phyloP scores from a whole-genome alignment of 1,140 invertebrate species.

The Diprion similis region DNA sequence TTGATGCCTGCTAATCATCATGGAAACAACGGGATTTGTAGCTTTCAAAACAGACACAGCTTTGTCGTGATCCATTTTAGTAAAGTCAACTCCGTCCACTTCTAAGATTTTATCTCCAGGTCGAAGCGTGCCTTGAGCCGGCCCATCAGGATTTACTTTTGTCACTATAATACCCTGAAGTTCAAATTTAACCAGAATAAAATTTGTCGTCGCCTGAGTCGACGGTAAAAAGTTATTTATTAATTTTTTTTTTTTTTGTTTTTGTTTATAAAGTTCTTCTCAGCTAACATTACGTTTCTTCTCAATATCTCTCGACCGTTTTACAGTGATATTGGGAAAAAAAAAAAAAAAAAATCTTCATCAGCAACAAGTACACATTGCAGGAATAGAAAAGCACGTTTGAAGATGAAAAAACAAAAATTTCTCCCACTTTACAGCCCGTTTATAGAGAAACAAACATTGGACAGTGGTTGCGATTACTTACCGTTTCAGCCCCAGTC shows the following conservation, averaged over 20 bases:
- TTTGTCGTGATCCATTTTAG: slow-evolving; percentile 63
- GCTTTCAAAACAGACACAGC: slow-evolving; percentile 62
- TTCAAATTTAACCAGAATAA: slow-evolving; percentile 21
- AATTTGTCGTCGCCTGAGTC: not conserved
- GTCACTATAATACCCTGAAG: slow-evolving; percentile 67
- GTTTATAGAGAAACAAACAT: no score
- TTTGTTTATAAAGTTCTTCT: no score
- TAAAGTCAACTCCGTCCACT: slow-evolving; percentile 69
- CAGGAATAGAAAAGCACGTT: no score
- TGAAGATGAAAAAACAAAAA: no score
- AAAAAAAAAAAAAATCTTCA: no score
- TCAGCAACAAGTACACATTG: no score
- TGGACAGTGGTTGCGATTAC: not conserved
- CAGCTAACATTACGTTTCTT: no score
- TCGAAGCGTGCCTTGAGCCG: slow-evolving; percentile 62
- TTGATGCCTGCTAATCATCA: slow-evolving; percentile 64
- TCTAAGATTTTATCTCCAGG: slow-evolving; percentile 69
- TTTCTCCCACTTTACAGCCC: no score
- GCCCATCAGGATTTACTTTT: slow-evolving; percentile 63
- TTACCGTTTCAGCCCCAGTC: slow-evolving; percentile 55
- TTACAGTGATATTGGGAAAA: no score
- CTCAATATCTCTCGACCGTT: no score
- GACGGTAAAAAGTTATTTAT: no score
- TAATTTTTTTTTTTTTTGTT: no score
- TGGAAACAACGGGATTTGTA: slow-evolving; percentile 61